These are phyloP conservation scores for Saxidomus purpurata DNA, from an alignment of 1,140 invertebrate species.

Conservation along the genomic window DNA sequence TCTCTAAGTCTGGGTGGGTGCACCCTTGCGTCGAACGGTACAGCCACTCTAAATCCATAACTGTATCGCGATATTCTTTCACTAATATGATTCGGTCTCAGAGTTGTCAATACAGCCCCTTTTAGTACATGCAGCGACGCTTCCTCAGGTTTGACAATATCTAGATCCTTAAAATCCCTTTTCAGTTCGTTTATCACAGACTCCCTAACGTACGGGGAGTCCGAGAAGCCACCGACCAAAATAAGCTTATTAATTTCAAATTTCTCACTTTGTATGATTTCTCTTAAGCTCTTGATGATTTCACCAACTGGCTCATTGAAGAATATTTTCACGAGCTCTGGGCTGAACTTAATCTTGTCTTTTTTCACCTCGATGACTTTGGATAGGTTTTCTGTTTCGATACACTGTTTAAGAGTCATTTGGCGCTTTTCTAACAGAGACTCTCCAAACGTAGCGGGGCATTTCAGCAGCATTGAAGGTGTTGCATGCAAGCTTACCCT, in stretches of 20 bases:
- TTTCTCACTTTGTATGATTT: slow-evolving; percentile 6
- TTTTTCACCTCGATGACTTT: background rate
- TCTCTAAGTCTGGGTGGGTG: slow-evolving; percentile 7
- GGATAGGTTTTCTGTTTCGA: background rate
- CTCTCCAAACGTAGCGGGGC: background rate
- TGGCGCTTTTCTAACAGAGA: background rate
- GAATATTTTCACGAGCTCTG: slow-evolving; percentile 2
- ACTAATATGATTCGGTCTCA: background rate
- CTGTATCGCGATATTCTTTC: slow-evolving; percentile 30
- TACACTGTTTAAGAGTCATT: background rate
- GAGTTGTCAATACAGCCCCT: background rate
- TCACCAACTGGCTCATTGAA: slow-evolving; percentile 26
- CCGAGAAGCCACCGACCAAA: slow-evolving; percentile 37
- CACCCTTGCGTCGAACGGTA: background rate
- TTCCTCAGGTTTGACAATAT: slow-evolving; percentile 9
- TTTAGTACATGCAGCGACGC: slow-evolving; percentile 23
- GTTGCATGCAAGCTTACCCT: background rate
- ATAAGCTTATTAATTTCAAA: slow-evolving; percentile 20
- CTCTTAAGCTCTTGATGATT: slow-evolving; percentile 12
- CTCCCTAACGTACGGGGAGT: slow-evolving; percentile 28
- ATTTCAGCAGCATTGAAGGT: background rate
- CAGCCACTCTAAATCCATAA: slow-evolving; percentile 42
- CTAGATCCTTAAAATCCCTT: background rate
- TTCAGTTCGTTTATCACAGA: slow-evolving; percentile 1
- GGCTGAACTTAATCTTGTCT: background rate